A percentile compares a stretch with the other conserved stretches of the same genome.
Evolutionary conservation across 2,888 invertebrate species (phyloP).

Genomic region (Glyphotaelius pellucidus): DNA sequence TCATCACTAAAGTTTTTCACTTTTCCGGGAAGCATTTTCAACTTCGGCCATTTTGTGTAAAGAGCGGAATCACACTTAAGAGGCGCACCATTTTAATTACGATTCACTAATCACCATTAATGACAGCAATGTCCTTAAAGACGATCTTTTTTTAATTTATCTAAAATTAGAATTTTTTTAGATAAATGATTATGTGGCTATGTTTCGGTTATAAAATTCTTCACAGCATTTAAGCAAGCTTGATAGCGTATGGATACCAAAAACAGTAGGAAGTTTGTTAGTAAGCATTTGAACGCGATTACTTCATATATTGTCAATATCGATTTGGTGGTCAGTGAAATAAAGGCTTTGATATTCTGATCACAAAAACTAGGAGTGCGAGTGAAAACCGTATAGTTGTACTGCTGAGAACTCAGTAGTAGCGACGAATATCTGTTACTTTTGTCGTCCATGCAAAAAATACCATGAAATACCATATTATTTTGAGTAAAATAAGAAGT

Average conservation of each 20-base stretch:
- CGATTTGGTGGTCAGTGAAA: neutral
- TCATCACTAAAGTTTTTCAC: constrained; percentile 6
- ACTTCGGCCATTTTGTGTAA: neutral
- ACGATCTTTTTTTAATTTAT: neutral
- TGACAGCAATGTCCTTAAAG: neutral
- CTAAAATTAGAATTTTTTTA: neutral
- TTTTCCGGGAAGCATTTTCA: neutral
- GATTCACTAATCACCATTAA: constrained; percentile 17
- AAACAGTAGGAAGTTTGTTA: neutral
- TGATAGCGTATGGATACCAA: neutral
- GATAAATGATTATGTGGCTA: neutral
- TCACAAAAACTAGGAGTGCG: neutral
- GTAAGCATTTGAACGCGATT: neutral
- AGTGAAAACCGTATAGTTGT: neutral
- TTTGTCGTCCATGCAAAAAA: no score
- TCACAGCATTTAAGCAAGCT: neutral
- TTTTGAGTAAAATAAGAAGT: no score
- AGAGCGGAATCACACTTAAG: neutral
- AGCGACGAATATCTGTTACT: no score
- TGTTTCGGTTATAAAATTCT: neutral
- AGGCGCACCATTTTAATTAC: neutral
- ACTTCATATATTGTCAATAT: neutral
- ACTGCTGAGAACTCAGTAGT: neutral
- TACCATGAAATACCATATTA: no score
- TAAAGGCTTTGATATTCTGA: neutral